phyloP scores from a whole-genome alignment of 2,797 vertebrate genomes.

The Chelon auratus region DNA sequence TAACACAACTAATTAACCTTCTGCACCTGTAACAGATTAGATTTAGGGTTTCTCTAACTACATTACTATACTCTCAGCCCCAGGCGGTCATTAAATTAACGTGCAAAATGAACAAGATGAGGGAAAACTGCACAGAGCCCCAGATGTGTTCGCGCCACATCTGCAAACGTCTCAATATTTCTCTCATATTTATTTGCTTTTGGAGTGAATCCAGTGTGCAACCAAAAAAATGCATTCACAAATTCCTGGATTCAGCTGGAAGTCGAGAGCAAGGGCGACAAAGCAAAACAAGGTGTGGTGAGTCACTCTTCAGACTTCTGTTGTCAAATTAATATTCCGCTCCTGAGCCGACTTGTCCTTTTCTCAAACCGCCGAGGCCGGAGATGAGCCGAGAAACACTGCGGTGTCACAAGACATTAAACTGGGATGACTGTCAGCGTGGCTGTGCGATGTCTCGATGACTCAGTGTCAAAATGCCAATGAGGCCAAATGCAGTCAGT shows the following conservation, averaged over 20 bases:
- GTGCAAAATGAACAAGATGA: constrained; percentile 1
- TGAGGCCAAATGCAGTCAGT: constrained; percentile 20
- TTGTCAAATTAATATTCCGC: constrained; percentile 31
- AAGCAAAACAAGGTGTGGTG: background rate
- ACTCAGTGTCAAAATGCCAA: constrained; percentile 47
- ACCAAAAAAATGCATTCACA: background rate
- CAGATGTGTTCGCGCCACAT: constrained; percentile 12
- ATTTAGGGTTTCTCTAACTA: background rate
- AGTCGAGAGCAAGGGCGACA: background rate
- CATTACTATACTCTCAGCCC: background rate
- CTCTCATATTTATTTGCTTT: background rate
- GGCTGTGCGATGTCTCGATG: constrained; percentile 32
- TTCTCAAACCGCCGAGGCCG: constrained; percentile 17
- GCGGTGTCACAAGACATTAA: constrained; percentile 36
- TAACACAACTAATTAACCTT: too few relatives aligned
- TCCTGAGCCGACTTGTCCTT: constrained; percentile 16
- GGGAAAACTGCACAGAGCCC: background rate
- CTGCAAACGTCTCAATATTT: background rate
- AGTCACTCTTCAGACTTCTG: background rate
- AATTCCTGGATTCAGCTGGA: background rate
- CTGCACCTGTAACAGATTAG: background rate
- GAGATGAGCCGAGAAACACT: constrained; percentile 4
- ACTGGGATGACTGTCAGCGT: constrained; percentile 32
- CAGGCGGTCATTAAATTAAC: background rate
- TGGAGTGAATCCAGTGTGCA: background rate